Evolutionary conservation across 1,140 invertebrate species (phyloP).

Genomic region (Dermatophagoides farinae): DNA sequence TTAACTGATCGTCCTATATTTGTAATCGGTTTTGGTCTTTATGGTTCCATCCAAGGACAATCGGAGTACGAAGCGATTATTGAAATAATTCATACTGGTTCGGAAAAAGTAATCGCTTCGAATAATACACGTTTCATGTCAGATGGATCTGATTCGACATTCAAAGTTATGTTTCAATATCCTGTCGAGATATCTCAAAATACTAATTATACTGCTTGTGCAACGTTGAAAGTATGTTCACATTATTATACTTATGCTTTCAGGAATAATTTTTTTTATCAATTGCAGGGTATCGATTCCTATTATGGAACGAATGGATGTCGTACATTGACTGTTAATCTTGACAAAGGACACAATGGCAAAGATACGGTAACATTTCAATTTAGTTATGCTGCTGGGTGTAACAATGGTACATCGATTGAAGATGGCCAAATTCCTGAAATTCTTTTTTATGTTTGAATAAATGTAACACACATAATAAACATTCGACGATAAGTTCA

Average conservation of each 20-base stretch:
- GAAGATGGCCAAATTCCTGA: constrained; percentile 79
- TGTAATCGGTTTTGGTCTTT: constrained; percentile 66
- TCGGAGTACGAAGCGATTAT: constrained; percentile 59
- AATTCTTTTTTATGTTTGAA: constrained; percentile 51
- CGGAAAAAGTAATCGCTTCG: constrained; percentile 49
- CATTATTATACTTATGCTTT: neutral
- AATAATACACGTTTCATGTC: constrained; percentile 56
- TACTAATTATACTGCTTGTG: constrained; percentile 58
- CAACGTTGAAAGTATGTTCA: constrained; percentile 46
- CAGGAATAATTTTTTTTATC: neutral
- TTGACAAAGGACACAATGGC: constrained; percentile 37
- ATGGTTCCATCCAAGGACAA: constrained; percentile 61
- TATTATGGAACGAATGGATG: constrained; percentile 66
- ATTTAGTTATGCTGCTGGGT: constrained; percentile 62
- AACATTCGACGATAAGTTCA: too few relatives aligned
- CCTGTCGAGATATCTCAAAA: constrained; percentile 60
- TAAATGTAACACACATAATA: neutral
- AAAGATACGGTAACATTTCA: constrained; percentile 50
- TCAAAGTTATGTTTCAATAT: constrained; percentile 70
- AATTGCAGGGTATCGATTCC: constrained; percentile 55
- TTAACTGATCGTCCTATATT: constrained; percentile 59
- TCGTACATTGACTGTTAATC: constrained; percentile 50
- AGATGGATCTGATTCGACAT: constrained; percentile 58
- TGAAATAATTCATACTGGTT: constrained; percentile 52
- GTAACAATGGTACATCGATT: constrained; percentile 72